phyloP scores from a whole-genome alignment of 2,797 vertebrate species.

The Eospalax fontanierii region DNA sequence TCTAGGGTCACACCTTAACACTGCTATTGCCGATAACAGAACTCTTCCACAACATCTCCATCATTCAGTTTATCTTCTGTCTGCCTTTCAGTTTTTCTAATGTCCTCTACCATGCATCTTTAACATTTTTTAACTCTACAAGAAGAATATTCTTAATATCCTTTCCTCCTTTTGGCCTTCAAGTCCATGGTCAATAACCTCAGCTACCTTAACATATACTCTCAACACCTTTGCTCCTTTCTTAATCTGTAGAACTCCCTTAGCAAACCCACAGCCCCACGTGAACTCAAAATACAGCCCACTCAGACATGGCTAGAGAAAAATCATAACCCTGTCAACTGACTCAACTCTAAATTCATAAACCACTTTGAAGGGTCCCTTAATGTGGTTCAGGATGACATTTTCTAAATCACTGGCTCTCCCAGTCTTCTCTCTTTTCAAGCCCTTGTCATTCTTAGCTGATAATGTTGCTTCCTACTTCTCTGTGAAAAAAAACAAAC shows the following conservation, averaged over 20 bases:
- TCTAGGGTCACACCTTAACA: not conserved
- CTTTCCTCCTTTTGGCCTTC: not conserved
- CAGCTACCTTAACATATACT: not conserved
- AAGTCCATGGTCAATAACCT: constrained; percentile 7
- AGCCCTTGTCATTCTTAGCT: not conserved
- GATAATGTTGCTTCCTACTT: constrained; percentile 13
- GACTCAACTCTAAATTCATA: not conserved
- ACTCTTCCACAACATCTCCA: not conserved
- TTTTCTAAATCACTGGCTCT: not conserved
- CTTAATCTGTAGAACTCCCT: too few species aligned
- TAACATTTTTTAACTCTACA: not conserved
- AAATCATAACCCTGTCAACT: not conserved
- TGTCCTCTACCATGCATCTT: not conserved
- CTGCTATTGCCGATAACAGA: not conserved
- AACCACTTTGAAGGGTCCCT: not conserved
- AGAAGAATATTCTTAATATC: constrained; percentile 33
- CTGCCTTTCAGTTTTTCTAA: constrained; percentile 2
- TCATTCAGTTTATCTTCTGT: not conserved
- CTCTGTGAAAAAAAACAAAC: not conserved
- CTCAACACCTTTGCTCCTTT: not conserved
- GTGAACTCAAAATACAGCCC: too few species aligned
- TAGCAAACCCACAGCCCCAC: too few species aligned
- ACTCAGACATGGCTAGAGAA: not conserved
- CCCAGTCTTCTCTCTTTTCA: not conserved
- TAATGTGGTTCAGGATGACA: not conserved